Percentiles rank a stretch among this genome's conserved stretches.
phyloP scores from a whole-genome alignment of 2,113 vertebrate genomes.

The Lycocorax pyrrhopterus region DNA sequence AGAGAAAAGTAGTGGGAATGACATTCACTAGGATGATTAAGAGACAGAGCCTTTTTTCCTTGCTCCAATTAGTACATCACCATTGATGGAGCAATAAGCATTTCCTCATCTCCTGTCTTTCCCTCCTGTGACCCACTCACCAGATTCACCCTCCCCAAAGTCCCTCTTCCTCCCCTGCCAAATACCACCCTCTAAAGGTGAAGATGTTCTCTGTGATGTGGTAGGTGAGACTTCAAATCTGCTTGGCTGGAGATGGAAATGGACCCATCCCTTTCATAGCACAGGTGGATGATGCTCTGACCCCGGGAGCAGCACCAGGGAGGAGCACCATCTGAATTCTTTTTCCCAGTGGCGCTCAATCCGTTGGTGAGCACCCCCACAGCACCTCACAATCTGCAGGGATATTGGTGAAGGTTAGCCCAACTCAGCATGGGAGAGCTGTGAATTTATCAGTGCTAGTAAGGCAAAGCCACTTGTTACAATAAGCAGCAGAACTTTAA shows the following conservation, averaged over 20 bases:
- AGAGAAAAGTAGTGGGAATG: not conserved
- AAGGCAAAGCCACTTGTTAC: not conserved
- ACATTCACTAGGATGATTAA: not conserved
- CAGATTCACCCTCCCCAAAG: not conserved
- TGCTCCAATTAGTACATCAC: not conserved
- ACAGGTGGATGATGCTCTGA: not conserved
- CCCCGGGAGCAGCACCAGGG: not conserved
- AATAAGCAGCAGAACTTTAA: not conserved
- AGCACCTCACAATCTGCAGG: not conserved
- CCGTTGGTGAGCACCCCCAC: not conserved
- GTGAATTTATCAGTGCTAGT: not conserved
- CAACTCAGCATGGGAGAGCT: not conserved
- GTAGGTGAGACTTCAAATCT: not conserved
- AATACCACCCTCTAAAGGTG: not conserved
- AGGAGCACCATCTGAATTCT: not conserved
- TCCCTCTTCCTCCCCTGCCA: not conserved
- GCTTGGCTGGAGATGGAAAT: not conserved
- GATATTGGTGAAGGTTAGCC: not conserved
- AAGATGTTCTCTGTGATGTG: rapidly evolving
- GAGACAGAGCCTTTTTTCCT: not conserved
- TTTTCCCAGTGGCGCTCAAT: rapidly evolving
- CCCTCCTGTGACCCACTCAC: not conserved
- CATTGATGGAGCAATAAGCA: not conserved
- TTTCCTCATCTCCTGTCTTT: not conserved
- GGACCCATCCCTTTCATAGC: not conserved